These are phyloP conservation scores for Diprion similis DNA, from an alignment of 1,140 invertebrate genomes.

Conservation along the genomic window DNA sequence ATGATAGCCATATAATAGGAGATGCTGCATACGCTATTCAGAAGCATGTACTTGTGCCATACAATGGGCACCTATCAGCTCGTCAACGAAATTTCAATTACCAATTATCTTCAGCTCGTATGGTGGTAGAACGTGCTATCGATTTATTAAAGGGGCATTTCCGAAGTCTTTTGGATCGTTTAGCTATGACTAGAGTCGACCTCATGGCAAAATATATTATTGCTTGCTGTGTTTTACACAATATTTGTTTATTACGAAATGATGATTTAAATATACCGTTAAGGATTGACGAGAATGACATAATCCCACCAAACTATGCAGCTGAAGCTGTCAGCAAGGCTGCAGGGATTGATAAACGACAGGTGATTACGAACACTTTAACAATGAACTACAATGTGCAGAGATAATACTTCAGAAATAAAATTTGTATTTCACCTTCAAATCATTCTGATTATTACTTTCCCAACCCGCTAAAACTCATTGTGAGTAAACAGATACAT, in stretches of 20 bases:
- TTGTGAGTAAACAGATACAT: neutral
- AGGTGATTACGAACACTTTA: neutral
- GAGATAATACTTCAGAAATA: neutral
- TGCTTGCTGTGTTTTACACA: conserved; percentile 11
- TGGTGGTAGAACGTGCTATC: conserved; percentile 5
- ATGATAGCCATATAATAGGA: conserved; percentile 31
- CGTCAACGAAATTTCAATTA: neutral
- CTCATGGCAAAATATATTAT: conserved; percentile 2
- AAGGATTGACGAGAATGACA: neutral
- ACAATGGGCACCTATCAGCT: conserved; percentile 25
- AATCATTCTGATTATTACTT: no score
- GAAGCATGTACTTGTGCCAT: conserved; percentile 31
- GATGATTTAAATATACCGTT: conserved; percentile 2
- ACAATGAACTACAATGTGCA: neutral
- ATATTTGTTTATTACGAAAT: conserved; percentile 8
- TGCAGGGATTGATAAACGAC: neutral
- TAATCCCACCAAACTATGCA: neutral
- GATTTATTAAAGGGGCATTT: conserved; percentile 6
- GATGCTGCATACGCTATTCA: conserved; percentile 36
- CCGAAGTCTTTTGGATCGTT: neutral
- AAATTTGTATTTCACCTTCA: neutral
- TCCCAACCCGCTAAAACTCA: no score
- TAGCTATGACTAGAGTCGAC: neutral
- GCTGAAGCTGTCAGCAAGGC: neutral
- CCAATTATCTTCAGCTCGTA: neutral